A percentile compares a stretch with the other conserved stretches of the same genome.
These are phyloP conservation scores for Ariolimax columbianus DNA, from an alignment of 2,888 invertebrate genomes.

Conservation along the genomic window DNA sequence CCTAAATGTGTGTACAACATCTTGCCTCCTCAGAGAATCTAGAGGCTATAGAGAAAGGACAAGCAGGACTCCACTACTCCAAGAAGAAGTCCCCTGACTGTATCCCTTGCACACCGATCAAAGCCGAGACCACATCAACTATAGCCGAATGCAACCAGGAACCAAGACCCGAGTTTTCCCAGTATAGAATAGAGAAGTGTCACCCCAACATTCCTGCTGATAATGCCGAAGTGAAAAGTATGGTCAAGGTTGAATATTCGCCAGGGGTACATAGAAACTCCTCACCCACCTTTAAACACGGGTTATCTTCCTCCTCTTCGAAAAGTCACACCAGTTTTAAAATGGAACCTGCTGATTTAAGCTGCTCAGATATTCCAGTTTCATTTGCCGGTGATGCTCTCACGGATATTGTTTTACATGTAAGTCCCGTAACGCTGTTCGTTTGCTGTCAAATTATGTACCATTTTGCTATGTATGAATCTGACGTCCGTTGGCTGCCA, in stretches of 20 bases:
- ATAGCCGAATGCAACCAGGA: constrained; percentile 33
- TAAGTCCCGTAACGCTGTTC: neutral
- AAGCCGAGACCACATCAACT: constrained; percentile 48
- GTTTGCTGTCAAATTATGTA: neutral
- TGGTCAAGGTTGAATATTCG: constrained; percentile 12
- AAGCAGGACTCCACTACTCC: constrained; percentile 61
- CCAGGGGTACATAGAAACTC: neutral
- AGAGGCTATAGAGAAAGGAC: constrained; percentile 75
- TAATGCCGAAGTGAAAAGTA: constrained; percentile 1
- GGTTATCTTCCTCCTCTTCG: neutral
- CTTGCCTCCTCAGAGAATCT: constrained; percentile 71
- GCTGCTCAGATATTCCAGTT: constrained; percentile 23
- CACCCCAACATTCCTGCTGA: constrained; percentile 30
- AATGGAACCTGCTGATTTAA: constrained; percentile 19
- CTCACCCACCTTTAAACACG: constrained; percentile 25
- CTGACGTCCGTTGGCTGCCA: too few relatives aligned
- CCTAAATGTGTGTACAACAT: too few relatives aligned
- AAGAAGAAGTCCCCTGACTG: constrained; percentile 45
- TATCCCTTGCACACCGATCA: constrained; percentile 46
- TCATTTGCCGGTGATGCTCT: constrained; percentile 45
- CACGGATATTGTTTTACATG: constrained; percentile 55
- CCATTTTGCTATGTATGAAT: too few relatives aligned
- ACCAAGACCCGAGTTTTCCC: constrained; percentile 16
- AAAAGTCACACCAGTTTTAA: constrained; percentile 28
- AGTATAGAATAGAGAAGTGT: constrained; percentile 38